phyloP scores from a whole-genome alignment of 2,797 vertebrate species.

The Selene dorsalis region DNA sequence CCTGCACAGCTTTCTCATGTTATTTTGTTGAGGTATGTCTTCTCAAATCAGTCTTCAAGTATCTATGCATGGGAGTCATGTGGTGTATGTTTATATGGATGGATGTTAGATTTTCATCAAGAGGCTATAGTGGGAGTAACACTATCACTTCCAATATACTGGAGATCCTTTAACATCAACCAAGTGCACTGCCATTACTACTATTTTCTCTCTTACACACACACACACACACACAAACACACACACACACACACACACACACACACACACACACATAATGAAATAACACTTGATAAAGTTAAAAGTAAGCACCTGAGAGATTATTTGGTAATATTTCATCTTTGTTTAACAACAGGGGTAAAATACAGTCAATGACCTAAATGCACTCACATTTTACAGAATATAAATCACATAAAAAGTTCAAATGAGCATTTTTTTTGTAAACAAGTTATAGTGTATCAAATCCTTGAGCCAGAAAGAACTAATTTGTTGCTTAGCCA shows the following conservation, averaged over 20 bases:
- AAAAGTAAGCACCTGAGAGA: constrained; percentile 27
- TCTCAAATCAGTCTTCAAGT: constrained; percentile 37
- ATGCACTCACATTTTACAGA: constrained; percentile 15
- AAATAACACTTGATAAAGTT: constrained; percentile 32
- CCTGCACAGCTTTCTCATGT: constrained; percentile 62
- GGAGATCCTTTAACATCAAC: constrained; percentile 11
- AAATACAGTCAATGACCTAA: constrained; percentile 34
- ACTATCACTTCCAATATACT: constrained; percentile 28
- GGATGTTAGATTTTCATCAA: constrained; percentile 40
- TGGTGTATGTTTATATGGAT: constrained; percentile 29
- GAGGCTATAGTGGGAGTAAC: constrained; percentile 18
- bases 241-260: too few relatives aligned
- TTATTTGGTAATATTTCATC: constrained; percentile 49
- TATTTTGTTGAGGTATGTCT: constrained; percentile 49
- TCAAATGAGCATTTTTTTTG: not conserved
- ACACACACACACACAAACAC: constrained; percentile 13
- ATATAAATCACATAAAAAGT: not conserved
- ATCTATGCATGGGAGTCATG: constrained; percentile 29
- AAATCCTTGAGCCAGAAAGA: constrained; percentile 4
- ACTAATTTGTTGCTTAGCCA: constrained; percentile 16
- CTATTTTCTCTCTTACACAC: constrained; percentile 6
- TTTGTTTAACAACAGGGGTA: constrained; percentile 35
- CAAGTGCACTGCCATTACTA: constrained; percentile 31
- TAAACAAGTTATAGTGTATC: constrained; percentile 18
- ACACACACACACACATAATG: constrained; percentile 17